Conservation (phyloP, 2,888 invertebrate species). For the Lumbricus terrestris region DNA sequence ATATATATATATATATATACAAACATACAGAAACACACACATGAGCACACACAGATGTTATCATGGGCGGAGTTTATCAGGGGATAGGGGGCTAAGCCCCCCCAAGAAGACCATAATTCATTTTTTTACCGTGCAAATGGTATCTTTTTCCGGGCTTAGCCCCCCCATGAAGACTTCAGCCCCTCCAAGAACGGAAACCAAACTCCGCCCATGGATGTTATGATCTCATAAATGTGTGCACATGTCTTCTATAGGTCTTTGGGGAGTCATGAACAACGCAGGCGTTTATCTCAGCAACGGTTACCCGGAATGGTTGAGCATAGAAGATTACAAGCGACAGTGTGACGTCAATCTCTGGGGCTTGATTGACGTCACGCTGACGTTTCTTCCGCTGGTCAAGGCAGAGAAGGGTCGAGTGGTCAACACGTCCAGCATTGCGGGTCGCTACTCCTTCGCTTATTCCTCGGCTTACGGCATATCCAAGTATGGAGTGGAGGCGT, state of each 20-base stretch:
- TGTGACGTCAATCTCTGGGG: constrained; percentile 53
- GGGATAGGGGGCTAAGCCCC: too few relatives aligned
- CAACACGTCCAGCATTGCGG: constrained; percentile 45
- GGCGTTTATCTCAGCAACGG: constrained; percentile 42
- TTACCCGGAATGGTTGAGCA: constrained; percentile 27
- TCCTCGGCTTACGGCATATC: constrained; percentile 44
- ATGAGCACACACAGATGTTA: too few relatives aligned
- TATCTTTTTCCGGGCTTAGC: too few relatives aligned
- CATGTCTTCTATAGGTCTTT: constrained; percentile 43
- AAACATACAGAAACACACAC: too few relatives aligned
- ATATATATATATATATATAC: too few relatives aligned
- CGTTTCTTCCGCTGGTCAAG: constrained; percentile 48
- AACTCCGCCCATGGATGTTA: too few relatives aligned
- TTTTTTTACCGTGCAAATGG: too few relatives aligned
- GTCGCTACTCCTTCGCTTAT: constrained; percentile 37
- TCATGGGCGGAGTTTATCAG: too few relatives aligned
- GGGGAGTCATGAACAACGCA: constrained; percentile 53
- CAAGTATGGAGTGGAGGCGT: constrained; percentile 48
- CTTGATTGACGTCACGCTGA: constrained; percentile 47
- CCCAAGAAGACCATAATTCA: too few relatives aligned
- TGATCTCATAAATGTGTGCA: not conserved
- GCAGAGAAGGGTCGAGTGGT: constrained; percentile 45
- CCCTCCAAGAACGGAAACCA: too few relatives aligned
- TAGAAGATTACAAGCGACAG: constrained; percentile 31
- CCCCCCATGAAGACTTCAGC: too few relatives aligned